A percentile compares a stretch with the other conserved stretches of the same genome.
phyloP scores from a whole-genome alignment of 2,113 vertebrate genomes.

The Rhizomys pruinosus region DNA sequence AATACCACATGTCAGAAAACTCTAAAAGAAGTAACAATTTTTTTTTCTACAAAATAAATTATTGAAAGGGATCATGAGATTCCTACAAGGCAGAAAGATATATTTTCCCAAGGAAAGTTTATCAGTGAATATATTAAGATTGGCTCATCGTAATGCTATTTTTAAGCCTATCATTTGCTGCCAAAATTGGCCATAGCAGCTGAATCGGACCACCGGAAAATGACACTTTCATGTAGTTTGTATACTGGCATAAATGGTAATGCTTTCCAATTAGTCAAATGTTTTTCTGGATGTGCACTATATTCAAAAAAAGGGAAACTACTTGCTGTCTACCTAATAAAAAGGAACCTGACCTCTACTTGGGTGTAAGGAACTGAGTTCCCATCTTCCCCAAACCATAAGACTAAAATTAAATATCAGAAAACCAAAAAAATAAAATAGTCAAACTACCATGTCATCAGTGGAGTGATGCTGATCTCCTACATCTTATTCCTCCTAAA shows the following conservation, averaged over 20 bases:
- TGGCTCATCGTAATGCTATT: conserved; percentile 23
- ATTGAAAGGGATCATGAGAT: conserved; percentile 43
- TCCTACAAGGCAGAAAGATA: conserved; percentile 54
- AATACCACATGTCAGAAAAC: conserved; percentile 58
- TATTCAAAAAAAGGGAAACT: conserved; percentile 43
- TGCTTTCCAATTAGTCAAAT: conserved; percentile 54
- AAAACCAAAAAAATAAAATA: not conserved
- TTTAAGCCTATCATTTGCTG: conserved; percentile 63
- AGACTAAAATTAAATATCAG: too few species aligned
- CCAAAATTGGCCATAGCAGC: conserved; percentile 58
- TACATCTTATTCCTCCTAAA: not conserved
- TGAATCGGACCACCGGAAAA: conserved; percentile 61
- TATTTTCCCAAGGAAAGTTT: conserved; percentile 62
- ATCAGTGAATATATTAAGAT: conserved; percentile 69
- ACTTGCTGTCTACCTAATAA: conserved; percentile 11
- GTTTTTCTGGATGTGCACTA: not conserved
- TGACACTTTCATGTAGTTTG: conserved; percentile 67
- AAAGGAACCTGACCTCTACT: conserved; percentile 36
- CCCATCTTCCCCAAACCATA: conserved; percentile 53
- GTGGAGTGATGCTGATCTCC: not conserved
- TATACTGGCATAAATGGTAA: conserved; percentile 21
- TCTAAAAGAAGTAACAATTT: not conserved
- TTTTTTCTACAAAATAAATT: conserved; percentile 44
- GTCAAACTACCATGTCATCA: not conserved
- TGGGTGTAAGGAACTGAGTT: conserved; percentile 27